Base-by-base conservation (phyloP, 2,113 vertebrate genomes). In the Chaetura pelagica region DNA sequence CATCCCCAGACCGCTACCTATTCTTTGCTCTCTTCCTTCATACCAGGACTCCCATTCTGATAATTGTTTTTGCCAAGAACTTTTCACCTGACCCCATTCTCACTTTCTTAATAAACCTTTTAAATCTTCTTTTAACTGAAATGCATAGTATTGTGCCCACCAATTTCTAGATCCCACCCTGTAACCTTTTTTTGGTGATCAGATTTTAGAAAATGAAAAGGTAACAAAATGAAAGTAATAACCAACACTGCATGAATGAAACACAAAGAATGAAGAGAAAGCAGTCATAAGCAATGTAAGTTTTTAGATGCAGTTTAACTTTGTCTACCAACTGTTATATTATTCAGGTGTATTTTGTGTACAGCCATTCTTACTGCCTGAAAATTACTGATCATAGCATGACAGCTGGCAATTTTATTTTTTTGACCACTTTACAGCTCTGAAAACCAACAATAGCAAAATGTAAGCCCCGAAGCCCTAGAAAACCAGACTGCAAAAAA, bases 1-100 rank as follows among this genome's bases (percentile, higher is more conserved):
- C 29, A 6, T 69, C 24, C 55, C 15, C 0, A 0, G 32, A 71
- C 4, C 17, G 91, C 59, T 71, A 20, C 12, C 12, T 1, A 1
- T 80, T 87, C 30, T 35, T 58, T 72, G 30, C 22, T 44, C 18
- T 52, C 81, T 84, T 80, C 38, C 30, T 68, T 76, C 42, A 24
- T 42, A 69, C 2, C 3, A 54, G 22, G 17, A 27, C 40, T 14
- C 14, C 32, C 17, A 57, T 57, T 81, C 46, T 76, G 27, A 30
- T 12, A 55, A 67, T 7, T 21, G 34, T 46, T 67, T 78, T 64
- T 52, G 5, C 54, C 62, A 61, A 6, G 13, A 27, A 9, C 7
- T 66, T 15, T 94, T 54, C 64, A 62, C 12, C 30, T 30, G 38
- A 75, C 24, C 35, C 38, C 4, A n/a, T 40, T 67, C 52, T 63